These are phyloP conservation scores for Phrixothrix hirtus DNA, from an alignment of 2,888 invertebrate species.

Conservation along the genomic window DNA sequence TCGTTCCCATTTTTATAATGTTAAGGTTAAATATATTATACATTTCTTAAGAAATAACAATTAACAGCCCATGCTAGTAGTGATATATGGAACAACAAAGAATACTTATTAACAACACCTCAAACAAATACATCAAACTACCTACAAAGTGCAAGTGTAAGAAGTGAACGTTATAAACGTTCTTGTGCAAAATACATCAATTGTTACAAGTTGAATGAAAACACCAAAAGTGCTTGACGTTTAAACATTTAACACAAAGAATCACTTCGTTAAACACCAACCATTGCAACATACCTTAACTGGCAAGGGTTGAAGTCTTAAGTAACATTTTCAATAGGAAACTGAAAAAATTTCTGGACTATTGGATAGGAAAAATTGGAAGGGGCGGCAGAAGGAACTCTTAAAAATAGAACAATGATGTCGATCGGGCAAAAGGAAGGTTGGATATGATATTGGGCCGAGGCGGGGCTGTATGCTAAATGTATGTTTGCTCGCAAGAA, in stretches of 20 bases:
- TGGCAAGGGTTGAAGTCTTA: slow-evolving; percentile 21
- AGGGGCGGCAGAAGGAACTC: slow-evolving; percentile 3
- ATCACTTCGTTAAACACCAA: slow-evolving; percentile 11
- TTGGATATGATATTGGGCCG: slow-evolving; percentile 52
- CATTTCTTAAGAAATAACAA: too few relatives aligned
- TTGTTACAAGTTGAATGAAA: background rate
- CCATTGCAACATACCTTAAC: slow-evolving; percentile 23
- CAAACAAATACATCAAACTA: background rate
- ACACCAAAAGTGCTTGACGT: slow-evolving; percentile 17
- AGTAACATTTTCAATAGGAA: slow-evolving; percentile 12
- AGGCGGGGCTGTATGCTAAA: slow-evolving; percentile 65
- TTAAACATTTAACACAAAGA: slow-evolving; percentile 13
- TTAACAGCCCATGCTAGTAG: too few relatives aligned
- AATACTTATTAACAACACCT: background rate
- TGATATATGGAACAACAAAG: background rate
- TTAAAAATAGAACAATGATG: slow-evolving; percentile 56
- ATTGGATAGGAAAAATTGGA: slow-evolving; percentile 1
- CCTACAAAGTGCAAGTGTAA: background rate
- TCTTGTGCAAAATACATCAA: background rate
- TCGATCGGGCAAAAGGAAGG: slow-evolving; percentile 54
- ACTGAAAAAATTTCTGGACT: too few relatives aligned
- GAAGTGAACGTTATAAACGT: background rate
- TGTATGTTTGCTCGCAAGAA: slow-evolving; percentile 84
- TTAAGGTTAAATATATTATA: too few relatives aligned
- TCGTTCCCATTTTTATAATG: too few relatives aligned